Percentiles rank a stretch among this genome's conserved stretches.
phyloP scores from a whole-genome alignment of 2,797 vertebrate genomes.

The Zalophus californianus region DNA sequence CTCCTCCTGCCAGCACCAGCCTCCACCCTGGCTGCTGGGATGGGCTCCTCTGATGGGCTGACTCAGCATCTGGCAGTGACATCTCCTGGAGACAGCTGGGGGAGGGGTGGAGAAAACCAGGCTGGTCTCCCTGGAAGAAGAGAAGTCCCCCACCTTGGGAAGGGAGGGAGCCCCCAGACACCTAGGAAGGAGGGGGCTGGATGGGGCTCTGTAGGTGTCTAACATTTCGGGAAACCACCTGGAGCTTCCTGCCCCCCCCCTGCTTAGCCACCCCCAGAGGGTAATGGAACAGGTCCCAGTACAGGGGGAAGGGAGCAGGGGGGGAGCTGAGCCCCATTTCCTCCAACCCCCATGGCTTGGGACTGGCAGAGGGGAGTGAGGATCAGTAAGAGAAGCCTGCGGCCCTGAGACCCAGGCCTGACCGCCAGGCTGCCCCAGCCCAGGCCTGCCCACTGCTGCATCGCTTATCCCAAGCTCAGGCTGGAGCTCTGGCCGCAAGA shows the following conservation, averaged over 20 bases:
- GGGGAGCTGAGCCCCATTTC: neutral
- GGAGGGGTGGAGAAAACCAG: neutral
- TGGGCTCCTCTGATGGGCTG: constrained; percentile 34
- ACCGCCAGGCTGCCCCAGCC: neutral
- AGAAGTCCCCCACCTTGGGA: neutral
- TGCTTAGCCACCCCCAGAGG: neutral
- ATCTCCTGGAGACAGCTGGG: neutral
- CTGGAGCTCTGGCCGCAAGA: neutral
- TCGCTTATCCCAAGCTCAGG: neutral
- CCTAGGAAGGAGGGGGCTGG: neutral
- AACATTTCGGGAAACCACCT: neutral
- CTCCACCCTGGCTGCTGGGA: neutral
- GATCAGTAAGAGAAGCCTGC: neutral
- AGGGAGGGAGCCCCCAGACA: neutral
- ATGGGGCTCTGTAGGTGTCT: neutral
- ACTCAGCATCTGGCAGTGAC: constrained; percentile 55
- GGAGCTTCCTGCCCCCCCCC: neutral
- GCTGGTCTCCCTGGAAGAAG: neutral
- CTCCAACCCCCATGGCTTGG: neutral
- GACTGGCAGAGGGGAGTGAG: neutral
- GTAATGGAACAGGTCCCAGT: neutral
- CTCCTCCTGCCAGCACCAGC: neutral
- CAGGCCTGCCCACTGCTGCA: neutral
- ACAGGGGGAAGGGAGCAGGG: neutral
- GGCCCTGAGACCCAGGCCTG: neutral